Evolutionary conservation across 2,888 invertebrate genomes (phyloP).

Genomic region (Nycteola revayana): DNA sequence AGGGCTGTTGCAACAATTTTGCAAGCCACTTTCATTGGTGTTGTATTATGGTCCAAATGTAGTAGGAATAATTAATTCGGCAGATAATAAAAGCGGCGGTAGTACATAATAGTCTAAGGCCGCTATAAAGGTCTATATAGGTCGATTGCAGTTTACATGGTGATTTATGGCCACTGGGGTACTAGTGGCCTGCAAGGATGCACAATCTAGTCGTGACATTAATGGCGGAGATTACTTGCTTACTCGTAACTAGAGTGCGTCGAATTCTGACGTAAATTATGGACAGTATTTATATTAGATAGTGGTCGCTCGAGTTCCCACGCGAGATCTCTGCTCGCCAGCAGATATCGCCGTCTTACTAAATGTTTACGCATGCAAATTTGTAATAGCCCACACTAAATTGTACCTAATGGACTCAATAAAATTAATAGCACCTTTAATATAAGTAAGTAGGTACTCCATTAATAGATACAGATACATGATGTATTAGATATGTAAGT

Average conservation of each 20-base stretch:
- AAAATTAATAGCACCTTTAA: too few relatives aligned
- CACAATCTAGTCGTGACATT: conserved; percentile 70
- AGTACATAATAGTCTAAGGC: conserved; percentile 13
- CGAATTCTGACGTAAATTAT: conserved; percentile 69
- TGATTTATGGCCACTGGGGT: conserved; percentile 44
- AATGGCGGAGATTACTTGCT: conserved; percentile 53
- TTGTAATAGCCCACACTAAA: too few relatives aligned
- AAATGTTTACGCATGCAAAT: too few relatives aligned
- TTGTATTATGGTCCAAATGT: conserved; percentile 38
- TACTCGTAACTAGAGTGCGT: conserved; percentile 56
- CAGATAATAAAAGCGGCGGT: conserved; percentile 30
- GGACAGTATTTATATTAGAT: conserved; percentile 43
- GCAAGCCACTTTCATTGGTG: conserved; percentile 38
- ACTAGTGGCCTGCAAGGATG: conserved; percentile 58
- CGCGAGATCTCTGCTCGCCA: conserved; percentile 35
- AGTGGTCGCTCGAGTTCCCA: conserved; percentile 62
- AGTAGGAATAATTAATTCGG: conserved; percentile 36
- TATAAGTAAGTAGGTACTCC: too few relatives aligned
- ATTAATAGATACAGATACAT: too few relatives aligned
- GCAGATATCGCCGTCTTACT: too few relatives aligned
- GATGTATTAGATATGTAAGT: too few relatives aligned
- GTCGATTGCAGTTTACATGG: conserved; percentile 41
- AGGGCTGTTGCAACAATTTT: too few relatives aligned
- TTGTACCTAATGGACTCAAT: too few relatives aligned
- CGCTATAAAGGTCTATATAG: conserved; percentile 43